Evolutionary conservation across 2,797 vertebrate genomes (phyloP), one percentile per base, ranked within the genome.

Genomic region (Smutsia gigantea): DNA sequence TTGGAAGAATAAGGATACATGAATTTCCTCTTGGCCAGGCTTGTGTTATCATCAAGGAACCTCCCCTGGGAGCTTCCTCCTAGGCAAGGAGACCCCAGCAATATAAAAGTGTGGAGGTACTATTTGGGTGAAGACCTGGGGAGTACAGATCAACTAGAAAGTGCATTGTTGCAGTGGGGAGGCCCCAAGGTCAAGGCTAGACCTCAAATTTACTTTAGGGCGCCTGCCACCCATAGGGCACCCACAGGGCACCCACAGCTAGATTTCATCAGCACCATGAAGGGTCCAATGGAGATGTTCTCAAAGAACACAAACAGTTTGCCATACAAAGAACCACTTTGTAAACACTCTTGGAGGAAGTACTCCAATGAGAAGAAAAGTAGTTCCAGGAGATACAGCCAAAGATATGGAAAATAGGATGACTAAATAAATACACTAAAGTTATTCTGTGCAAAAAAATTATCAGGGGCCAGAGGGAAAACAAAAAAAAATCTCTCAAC

Each of bases 341-440:
- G 59, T 49, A 93, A 93, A 90, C 27, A 51, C n/a, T 79, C 18
- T 27, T 77, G 17, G 23, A 74, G 59, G 23, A 64, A 83, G 13
- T 27, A 34, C 10, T 93, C 12, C 42, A 78, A 55, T 86, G 81
- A 49, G 27, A 95, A 85, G 25, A 71, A 89, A 78, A 94, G 27
- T 42, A 78, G 53, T 49, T 75, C 63, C 46, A 71, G 25, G 12
- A 39, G 46, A 59, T 63, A 12, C 11, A 85, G 51, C 53, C 34
- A 51, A 89, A 66, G 12, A 61, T 63, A 55, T 25, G 37, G 39
- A 63, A 92, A 87, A 77, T 77, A 94, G 18, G 9, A 42, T 49
- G 46, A 83, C 27, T 94, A 91, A 84, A 92, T 83, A 87, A 63
- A 87, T 90, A 27, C 69, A 51, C 31, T 51, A 68, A 94, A 34